Conservation (phyloP, 1,140 invertebrate genomes). For the Danaus melanippus region DNA sequence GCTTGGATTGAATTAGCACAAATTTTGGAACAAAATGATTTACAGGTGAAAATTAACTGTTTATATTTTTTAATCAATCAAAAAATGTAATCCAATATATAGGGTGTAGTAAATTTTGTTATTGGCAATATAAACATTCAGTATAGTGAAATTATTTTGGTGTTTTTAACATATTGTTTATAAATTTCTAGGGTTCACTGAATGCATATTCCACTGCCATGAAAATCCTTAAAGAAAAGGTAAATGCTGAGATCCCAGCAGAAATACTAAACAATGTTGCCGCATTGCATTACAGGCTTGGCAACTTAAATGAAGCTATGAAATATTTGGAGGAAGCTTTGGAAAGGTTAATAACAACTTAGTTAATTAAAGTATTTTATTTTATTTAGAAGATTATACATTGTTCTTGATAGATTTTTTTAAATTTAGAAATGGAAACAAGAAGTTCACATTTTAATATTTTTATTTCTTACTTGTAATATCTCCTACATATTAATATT, state of each 20-base stretch:
- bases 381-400: too few relatives aligned
- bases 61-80: background rate
- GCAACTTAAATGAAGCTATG: slow-evolving; percentile 87
- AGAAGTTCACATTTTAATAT: background rate
- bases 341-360: slow-evolving; percentile 59
- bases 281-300: slow-evolving; percentile 91
- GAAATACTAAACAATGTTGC: slow-evolving; percentile 99
- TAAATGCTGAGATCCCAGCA: slow-evolving; percentile 94
- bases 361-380: too few relatives aligned
- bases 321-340: slow-evolving; percentile 91
- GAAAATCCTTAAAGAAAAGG: slow-evolving; percentile 93
- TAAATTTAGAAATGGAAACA: background rate
- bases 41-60: slow-evolving; percentile 73
- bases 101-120: too few relatives aligned
- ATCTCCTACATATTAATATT: too few relatives aligned
- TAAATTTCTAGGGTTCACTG: slow-evolving; percentile 75
- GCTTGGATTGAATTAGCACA: slow-evolving; percentile 99
- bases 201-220: slow-evolving; percentile 95
- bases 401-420: too few relatives aligned
- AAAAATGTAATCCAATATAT: too few relatives aligned
- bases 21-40: slow-evolving; percentile 96
- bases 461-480: too few relatives aligned
- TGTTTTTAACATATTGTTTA: background rate
- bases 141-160: too few relatives aligned
- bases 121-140: too few relatives aligned